Conservation (phyloP, 2,888 invertebrate genomes). For the Protonemura montana region DNA sequence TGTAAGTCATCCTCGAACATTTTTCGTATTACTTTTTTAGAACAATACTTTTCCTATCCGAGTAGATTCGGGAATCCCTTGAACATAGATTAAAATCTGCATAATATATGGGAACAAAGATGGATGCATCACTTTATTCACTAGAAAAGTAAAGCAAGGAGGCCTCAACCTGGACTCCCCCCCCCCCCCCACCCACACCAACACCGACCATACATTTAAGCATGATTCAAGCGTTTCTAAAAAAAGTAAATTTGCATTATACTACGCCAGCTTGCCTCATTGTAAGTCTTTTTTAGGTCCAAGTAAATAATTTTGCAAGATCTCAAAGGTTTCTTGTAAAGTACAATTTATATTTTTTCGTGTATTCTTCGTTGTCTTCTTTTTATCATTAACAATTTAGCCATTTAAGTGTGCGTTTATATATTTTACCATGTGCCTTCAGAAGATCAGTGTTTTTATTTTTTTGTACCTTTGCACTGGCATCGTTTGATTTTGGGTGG, state of each 20-base stretch:
- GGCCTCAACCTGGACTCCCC: neutral
- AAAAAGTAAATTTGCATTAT: neutral
- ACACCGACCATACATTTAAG: neutral
- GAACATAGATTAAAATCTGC: constrained; percentile 12
- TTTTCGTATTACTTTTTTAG: neutral
- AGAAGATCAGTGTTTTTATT: neutral
- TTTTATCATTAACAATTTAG: neutral
- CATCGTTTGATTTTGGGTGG: neutral
- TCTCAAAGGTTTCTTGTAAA: neutral
- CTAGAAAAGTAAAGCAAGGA: neutral
- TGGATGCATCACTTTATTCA: neutral
- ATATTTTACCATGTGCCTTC: too few species aligned
- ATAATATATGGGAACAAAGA: neutral
- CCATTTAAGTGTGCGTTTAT: too few species aligned
- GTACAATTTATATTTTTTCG: neutral
- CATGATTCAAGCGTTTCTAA: neutral
- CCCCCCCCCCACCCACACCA: neutral
- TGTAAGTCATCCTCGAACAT: neutral
- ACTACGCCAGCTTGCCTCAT: neutral
- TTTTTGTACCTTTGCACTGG: neutral
- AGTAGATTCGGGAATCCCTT: neutral
- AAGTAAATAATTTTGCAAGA: neutral
- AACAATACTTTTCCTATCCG: neutral
- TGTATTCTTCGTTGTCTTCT: neutral
- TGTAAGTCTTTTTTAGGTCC: neutral